Evolutionary conservation across 2,113 vertebrate species (phyloP).

Genomic region (Oreochromis tanganicae): DNA sequence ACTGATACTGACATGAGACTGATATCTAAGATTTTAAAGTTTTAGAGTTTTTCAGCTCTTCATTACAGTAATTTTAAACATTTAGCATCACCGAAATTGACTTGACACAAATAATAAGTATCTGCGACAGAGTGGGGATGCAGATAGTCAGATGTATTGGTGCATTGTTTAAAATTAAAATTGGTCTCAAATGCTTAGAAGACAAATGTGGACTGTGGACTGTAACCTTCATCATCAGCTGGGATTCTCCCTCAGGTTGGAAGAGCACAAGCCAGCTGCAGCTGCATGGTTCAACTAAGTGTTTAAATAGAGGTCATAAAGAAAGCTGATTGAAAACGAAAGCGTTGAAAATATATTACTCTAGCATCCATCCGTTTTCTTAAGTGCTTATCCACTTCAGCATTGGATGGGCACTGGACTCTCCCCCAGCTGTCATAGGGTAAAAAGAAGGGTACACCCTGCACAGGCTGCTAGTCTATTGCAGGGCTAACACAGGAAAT

Average conservation of each 20-base stretch:
- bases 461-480: rapidly evolving
- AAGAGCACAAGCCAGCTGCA: neutral
- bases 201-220: neutral
- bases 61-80: rapidly evolving
- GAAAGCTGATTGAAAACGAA: rapidly evolving
- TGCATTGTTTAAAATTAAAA: neutral
- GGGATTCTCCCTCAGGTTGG: neutral
- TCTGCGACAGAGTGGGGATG: rapidly evolving
- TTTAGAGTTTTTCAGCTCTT: neutral
- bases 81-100: neutral
- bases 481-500: neutral
- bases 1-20: neutral
- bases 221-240: neutral
- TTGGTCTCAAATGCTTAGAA: neutral
- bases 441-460: neutral
- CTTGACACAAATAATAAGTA: neutral
- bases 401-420: rapidly evolving
- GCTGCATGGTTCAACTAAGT: neutral
- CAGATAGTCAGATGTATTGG: neutral
- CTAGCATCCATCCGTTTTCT: rapidly evolving
- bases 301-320: neutral
- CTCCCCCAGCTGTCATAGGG: neutral
- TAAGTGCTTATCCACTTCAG: neutral
- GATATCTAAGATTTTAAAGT: rapidly evolving
- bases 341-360: neutral